A percentile compares a stretch with the other conserved stretches of the same genome.
Evolutionary conservation across 2,113 vertebrate species (phyloP).

Genomic region (Cinclus mexicanus): DNA sequence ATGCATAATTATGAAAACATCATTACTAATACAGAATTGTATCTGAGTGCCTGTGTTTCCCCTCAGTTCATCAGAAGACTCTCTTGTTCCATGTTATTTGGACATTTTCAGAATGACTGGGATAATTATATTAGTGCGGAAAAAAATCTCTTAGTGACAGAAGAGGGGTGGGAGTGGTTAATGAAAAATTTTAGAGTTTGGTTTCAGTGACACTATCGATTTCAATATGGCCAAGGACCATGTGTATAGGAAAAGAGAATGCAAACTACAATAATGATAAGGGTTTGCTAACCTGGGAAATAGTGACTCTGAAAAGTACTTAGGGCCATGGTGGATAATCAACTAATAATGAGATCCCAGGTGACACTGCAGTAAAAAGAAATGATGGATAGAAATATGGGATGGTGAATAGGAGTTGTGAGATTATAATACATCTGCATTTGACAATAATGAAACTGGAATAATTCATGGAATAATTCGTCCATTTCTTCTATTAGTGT

Average conservation of each 20-base stretch:
- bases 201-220: background rate
- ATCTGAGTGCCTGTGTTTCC: background rate
- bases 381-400: background rate
- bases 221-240: background rate
- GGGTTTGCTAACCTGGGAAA: background rate
- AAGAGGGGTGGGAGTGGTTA: background rate
- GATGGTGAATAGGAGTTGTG: background rate
- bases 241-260: background rate
- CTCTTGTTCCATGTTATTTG: background rate
- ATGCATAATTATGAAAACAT: background rate
- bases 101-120: background rate
- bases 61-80: background rate
- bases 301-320: background rate
- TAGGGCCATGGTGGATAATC: background rate
- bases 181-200: background rate
- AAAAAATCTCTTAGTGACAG: background rate
- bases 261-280: background rate
- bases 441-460: background rate
- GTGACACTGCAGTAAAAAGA: slow-evolving; percentile 8
- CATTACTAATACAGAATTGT: background rate
- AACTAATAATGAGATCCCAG: slow-evolving; percentile 39
- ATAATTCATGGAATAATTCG: background rate
- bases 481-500: background rate
- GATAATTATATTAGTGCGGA: background rate
- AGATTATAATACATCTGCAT: background rate